Percentiles rank a stretch among this genome's conserved stretches.
Conservation (phyloP, 2,797 vertebrate genomes). For the Cynopterus sphinx region DNA sequence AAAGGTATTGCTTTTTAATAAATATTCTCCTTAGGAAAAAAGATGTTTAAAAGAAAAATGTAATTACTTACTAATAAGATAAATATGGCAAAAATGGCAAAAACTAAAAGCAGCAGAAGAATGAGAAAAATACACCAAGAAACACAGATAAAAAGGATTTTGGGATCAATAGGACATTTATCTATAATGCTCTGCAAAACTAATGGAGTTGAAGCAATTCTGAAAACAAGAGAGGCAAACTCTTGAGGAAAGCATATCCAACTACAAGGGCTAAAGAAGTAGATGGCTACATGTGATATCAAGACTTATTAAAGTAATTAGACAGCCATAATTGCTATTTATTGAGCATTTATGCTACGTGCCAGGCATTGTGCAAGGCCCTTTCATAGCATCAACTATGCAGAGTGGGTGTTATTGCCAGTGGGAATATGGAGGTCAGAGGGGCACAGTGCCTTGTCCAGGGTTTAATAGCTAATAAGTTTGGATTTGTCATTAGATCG, state of each 20-base stretch:
- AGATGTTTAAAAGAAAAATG: neutral
- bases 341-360: neutral
- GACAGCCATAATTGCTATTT: neutral
- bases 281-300: neutral
- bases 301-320: neutral
- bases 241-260: neutral
- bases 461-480: neutral
- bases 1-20: neutral
- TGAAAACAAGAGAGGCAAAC: neutral
- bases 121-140: neutral
- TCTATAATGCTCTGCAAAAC: constrained; percentile 7
- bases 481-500: neutral
- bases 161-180: neutral
- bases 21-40: neutral
- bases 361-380: neutral
- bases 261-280: neutral
- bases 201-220: neutral
- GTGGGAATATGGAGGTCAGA: neutral
- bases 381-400: neutral
- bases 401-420: neutral
- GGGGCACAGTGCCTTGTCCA: neutral
- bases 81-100: neutral
- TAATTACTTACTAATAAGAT: neutral
- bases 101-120: neutral
- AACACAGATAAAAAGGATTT: neutral